Percentiles rank a stretch among this genome's conserved stretches.
Evolutionary conservation across 2,888 invertebrate species (phyloP).

Genomic region (Agrilus cyanescens): DNA sequence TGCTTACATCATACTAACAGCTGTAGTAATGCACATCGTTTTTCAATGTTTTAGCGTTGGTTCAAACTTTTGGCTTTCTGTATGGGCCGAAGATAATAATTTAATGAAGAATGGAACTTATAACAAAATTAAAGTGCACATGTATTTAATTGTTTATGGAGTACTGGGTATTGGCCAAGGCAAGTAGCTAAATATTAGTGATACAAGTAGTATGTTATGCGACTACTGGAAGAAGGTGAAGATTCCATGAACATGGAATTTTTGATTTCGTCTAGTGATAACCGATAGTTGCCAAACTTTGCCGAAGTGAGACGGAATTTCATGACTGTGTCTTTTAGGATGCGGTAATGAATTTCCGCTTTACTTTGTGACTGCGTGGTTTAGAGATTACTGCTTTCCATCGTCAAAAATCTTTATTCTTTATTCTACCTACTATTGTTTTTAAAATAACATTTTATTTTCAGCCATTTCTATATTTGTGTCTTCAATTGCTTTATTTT

Average conservation of each 20-base stretch:
- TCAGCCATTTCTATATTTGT: constrained; percentile 54
- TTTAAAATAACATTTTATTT: constrained; percentile 9
- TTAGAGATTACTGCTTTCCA: too few species aligned
- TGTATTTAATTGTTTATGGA: constrained; percentile 83
- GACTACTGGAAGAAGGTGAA: too few species aligned
- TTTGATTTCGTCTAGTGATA: too few species aligned
- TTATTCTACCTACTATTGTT: background rate
- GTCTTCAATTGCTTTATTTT: constrained; percentile 52
- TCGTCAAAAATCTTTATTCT: background rate
- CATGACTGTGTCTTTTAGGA: too few species aligned
- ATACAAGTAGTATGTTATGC: too few species aligned
- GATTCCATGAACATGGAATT: too few species aligned
- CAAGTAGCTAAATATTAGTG: constrained; percentile 40
- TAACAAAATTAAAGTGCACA: constrained; percentile 50
- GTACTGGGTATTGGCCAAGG: constrained; percentile 81
- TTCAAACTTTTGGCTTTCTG: constrained; percentile 74
- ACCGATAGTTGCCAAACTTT: too few species aligned
- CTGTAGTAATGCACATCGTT: too few species aligned
- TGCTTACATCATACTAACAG: constrained; percentile 40
- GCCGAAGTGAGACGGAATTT: too few species aligned
- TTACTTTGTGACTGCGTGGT: too few species aligned
- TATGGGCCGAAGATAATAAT: constrained; percentile 60
- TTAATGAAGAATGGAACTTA: constrained; percentile 41
- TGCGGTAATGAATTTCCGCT: too few species aligned
- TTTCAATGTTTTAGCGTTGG: constrained; percentile 61